Evolutionary conservation across 2,888 invertebrate genomes (phyloP), one percentile per base, ranked within the genome.

Genomic region (Sabatieria punctata): DNA sequence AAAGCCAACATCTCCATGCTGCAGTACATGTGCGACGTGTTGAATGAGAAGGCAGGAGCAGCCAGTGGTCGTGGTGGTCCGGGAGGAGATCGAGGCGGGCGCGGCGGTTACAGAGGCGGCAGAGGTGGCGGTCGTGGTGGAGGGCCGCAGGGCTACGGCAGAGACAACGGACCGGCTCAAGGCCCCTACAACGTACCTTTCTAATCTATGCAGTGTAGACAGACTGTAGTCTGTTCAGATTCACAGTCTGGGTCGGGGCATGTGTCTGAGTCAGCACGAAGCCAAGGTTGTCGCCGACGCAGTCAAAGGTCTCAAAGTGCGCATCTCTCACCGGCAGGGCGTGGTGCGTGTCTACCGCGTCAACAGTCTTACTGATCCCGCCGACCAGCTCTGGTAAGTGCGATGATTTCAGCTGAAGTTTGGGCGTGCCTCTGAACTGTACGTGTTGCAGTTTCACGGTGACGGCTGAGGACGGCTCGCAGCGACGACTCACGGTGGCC

Each of bases 1-100:
- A 59, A 59, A 52, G 51, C 55, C 19, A 49, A 51, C 23, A 52
- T 59, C 41, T 47, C 55, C 30, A 55, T 59, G 48, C 49, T 59
- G 36, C 54, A 60, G 48, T 59, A 56, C 51, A 57, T 60, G 57
- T 60, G 60, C 46, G 60, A 59, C 21, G 54, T 59, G 37, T 47
- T 59, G 25, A 52, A 50, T 41, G 51, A 52, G 22, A 33, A 33
- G 33, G 36, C 35, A 18, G 24, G 27, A 13, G 41, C 18, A 19
- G 44, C 37, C 15, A 25, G 35, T 21, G 45, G 38, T 4, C n/a
- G n/a, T n/a, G 39, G 38, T 2, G 41, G 44, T 2, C n/a, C n/a
- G n/a, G n/a, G n/a, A n/a, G 37, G 44, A 6, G n/a, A n/a, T n/a
- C 24, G 18, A 19, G 25, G 43, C 18, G 45, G 45, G 4, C 24